Base-by-base conservation (phyloP, 2,888 invertebrate genomes). In the Spodoptera exigua region DNA sequence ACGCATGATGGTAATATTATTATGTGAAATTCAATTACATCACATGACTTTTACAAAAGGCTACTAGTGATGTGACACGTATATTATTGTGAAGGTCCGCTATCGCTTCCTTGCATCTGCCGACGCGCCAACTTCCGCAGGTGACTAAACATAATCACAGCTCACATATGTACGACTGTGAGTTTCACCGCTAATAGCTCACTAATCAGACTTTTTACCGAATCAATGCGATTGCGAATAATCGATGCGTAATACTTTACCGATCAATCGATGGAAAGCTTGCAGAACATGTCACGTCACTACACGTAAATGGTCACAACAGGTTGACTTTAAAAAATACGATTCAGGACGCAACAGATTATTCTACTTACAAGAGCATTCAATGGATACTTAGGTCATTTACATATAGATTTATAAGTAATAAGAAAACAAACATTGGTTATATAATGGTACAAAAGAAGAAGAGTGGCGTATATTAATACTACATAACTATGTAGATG, bases 181-280 rank as follows among this genome's bases (percentile, higher is more conserved):
- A 63, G 70, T 76, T 78, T 78, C 76, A 65, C 78, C 61, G 14
- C 46, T 72, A 75, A 75, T 76, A 51, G 61, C 61, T 13, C 43
- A 65, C 47, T 70, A 71, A 76, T 78, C 59, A 61, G 53, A 56
- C 58, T 70, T 76, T 76, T 76, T 76, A 53, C 58, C 59, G 49
- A 70, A 73, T 47, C 57, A 34, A 63, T 65, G 61, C 57, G 61
- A 72, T 70, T 70, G 61, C 63, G 46, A 70, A 66, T 78, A 69
- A 75, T 76, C 63, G 78, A 61, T 73, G 52, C 49, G 73, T 56
- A 67, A 64, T 66, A 56, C 64, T 76, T 47, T 52, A 46, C 35
- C 46, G 55, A 63, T 53, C 53, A 70, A 66, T 60, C 59, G 58
- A 32, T 71, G 67, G 79, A 76, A 76, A 77, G 74, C 64, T 75